Conservation (phyloP, 2,113 vertebrate genomes). For the Mungos mungo region DNA sequence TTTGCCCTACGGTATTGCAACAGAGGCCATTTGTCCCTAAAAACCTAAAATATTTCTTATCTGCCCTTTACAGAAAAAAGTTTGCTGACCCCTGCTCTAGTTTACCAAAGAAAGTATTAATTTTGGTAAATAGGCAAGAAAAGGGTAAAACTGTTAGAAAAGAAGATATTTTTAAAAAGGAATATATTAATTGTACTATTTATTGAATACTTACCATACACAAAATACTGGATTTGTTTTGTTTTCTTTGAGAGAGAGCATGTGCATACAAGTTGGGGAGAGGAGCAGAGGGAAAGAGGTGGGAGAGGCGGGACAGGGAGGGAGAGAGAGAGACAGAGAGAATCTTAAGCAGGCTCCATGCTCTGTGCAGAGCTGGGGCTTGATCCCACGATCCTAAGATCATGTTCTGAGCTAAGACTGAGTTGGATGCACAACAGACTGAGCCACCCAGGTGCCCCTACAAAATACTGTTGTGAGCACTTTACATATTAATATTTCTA, state of each 20-base stretch:
- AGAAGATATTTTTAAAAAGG: not conserved
- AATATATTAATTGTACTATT: conserved; percentile 6
- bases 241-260: too few relatives aligned
- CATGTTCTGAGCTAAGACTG: too few relatives aligned
- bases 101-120: conserved; percentile 33
- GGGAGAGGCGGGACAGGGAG: too few relatives aligned
- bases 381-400: too few relatives aligned
- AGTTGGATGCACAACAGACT: too few relatives aligned
- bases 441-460: not conserved
- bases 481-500: not conserved
- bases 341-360: too few relatives aligned
- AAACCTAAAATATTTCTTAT: not conserved
- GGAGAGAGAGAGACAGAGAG: too few relatives aligned
- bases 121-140: not conserved
- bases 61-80: not conserved
- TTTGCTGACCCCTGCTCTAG: not conserved
- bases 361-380: too few relatives aligned
- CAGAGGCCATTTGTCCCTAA: not conserved
- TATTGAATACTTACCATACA: not conserved
- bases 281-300: too few relatives aligned
- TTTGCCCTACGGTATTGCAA: not conserved
- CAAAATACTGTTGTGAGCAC: not conserved
- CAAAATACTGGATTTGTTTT: not conserved
- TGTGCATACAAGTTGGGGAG: too few relatives aligned
- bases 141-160: conserved; percentile 23